phyloP scores from a whole-genome alignment of 2,797 vertebrate genomes.

The Anabas testudineus region DNA sequence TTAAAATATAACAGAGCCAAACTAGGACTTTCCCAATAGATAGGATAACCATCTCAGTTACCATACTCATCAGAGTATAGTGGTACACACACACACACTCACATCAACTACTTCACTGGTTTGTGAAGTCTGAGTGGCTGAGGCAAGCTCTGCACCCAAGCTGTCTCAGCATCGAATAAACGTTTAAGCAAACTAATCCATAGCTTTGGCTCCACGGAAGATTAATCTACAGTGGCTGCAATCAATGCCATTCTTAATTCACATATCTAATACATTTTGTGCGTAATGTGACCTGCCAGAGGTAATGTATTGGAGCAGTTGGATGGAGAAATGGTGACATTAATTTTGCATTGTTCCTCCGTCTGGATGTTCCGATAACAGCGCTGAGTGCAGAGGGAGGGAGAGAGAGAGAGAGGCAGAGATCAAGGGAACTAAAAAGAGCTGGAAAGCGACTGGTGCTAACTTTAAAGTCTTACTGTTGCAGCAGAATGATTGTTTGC shows the following conservation, averaged over 20 bases:
- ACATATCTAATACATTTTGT: constrained; percentile 32
- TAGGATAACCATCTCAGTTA: neutral
- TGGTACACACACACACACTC: neutral
- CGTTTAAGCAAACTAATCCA: constrained; percentile 54
- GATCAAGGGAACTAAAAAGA: constrained; percentile 6
- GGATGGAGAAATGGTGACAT: constrained; percentile 42
- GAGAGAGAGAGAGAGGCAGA: neutral
- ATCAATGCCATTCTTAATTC: constrained; percentile 48
- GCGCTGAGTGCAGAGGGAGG: neutral
- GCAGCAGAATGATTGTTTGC: constrained; percentile 8
- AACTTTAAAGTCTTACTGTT: constrained; percentile 1
- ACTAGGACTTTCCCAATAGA: too few relatives aligned
- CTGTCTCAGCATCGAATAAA: constrained; percentile 35
- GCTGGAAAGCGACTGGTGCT: neutral
- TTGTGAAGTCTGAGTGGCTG: constrained; percentile 24
- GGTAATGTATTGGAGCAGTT: constrained; percentile 23
- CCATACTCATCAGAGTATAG: neutral
- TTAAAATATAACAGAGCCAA: too few relatives aligned
- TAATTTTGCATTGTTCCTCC: constrained; percentile 42
- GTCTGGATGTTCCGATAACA: constrained; percentile 23
- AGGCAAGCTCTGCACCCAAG: constrained; percentile 42
- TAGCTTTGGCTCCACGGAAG: constrained; percentile 20
- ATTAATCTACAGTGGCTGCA: constrained; percentile 43
- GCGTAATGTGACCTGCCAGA: constrained; percentile 25
- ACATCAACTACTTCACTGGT: neutral